Evolutionary conservation across 2,888 invertebrate genomes (phyloP).

Genomic region (Scrobipalpa atriplicella): DNA sequence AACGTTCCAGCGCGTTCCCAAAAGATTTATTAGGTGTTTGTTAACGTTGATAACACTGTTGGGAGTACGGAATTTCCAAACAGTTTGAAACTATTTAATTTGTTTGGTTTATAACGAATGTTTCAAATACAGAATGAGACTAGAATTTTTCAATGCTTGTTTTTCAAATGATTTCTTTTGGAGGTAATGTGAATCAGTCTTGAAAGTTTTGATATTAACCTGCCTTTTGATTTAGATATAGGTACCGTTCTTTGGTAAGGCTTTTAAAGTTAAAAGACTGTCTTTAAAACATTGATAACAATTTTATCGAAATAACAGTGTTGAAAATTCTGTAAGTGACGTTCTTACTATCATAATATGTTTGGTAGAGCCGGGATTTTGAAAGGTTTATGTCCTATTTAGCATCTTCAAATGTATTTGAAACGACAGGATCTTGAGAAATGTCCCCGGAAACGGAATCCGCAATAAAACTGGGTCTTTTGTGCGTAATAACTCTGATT

Average conservation of each 20-base stretch:
- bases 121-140: not conserved
- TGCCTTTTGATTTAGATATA: no score
- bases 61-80: not conserved
- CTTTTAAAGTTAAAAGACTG: no score
- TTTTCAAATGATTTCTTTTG: not conserved
- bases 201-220: no score
- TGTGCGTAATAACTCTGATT: conserved; percentile 14
- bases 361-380: not conserved
- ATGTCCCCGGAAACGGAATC: conserved; percentile 1
- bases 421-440: not conserved
- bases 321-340: no score
- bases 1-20: conserved; percentile 15
- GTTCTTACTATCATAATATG: not conserved
- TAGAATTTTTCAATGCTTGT: not conserved
- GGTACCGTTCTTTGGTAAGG: no score
- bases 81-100: conserved; percentile 3
- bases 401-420: conserved; percentile 13
- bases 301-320: no score
- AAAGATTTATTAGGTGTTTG: conserved; percentile 27
- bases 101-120: not conserved
- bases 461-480: conserved; percentile 15
- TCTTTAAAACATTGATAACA: no score
- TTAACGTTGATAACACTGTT: conserved; percentile 20
- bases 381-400: conserved; percentile 10
- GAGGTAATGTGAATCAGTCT: no score